Evolutionary conservation across 2,797 vertebrate species (phyloP).

Genomic region (Lepus townsendii): DNA sequence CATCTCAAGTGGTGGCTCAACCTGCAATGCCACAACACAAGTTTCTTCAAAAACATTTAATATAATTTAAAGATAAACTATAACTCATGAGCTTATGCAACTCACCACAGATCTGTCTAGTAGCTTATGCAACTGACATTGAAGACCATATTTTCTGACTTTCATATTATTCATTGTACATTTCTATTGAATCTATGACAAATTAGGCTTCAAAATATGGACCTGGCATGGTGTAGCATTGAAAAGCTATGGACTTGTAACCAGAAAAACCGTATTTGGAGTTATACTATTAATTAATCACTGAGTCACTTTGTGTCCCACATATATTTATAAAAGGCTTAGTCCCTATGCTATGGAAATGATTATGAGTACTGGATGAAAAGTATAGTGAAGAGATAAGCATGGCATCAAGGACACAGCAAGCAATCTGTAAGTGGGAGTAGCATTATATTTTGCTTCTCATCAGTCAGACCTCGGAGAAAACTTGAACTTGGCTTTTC

Average conservation of each 20-base stretch:
- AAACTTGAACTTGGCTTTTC: not conserved
- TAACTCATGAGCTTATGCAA: not conserved
- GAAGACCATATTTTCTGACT: not conserved
- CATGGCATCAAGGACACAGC: not conserved
- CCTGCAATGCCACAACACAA: too few species aligned
- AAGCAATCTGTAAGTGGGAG: not conserved
- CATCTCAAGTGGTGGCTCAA: too few species aligned
- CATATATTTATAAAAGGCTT: not conserved
- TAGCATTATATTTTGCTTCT: not conserved
- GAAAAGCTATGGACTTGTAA: not conserved
- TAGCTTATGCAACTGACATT: not conserved
- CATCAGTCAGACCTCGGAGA: not conserved
- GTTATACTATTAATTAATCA: not conserved
- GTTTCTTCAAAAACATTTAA: not conserved
- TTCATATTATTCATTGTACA: not conserved
- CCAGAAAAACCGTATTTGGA: not conserved
- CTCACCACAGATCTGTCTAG: not conserved
- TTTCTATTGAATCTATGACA: not conserved
- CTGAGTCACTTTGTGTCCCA: not conserved
- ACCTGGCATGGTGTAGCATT: not conserved
- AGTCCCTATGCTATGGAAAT: not conserved
- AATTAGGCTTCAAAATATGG: not conserved
- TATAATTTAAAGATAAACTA: conserved; percentile 54
- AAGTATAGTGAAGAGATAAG: not conserved
- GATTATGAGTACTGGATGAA: not conserved